phyloP scores from a whole-genome alignment of 1,140 invertebrate genomes.

The Yoshiicerus persimilis region DNA sequence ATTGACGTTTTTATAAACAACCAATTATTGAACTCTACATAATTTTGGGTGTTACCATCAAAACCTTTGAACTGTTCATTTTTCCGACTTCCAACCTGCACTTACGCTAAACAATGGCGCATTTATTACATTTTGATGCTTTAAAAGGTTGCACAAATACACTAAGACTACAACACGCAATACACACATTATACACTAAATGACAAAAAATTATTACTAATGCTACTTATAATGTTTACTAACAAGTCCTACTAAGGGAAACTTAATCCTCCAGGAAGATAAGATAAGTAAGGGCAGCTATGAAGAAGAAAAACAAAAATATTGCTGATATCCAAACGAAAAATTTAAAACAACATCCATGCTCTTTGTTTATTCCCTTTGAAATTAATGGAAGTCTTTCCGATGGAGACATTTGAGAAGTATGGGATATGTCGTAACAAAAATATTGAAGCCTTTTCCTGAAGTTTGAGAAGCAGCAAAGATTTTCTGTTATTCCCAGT shows the following conservation, averaged over 20 bases:
- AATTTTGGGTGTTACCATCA: too few relatives aligned
- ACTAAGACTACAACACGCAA: too few relatives aligned
- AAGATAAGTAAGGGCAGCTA: neutral
- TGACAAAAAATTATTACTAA: neutral
- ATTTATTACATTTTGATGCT: too few relatives aligned
- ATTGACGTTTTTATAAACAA: too few relatives aligned
- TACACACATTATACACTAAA: neutral
- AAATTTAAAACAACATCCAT: neutral
- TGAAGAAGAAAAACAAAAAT: neutral
- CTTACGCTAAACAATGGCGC: too few relatives aligned
- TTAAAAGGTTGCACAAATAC: too few relatives aligned
- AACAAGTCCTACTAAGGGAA: neutral
- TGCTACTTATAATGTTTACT: neutral
- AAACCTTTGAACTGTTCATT: too few relatives aligned
- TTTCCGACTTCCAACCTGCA: too few relatives aligned
- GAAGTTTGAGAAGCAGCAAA: neutral
- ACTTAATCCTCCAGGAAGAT: neutral
- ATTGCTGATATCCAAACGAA: neutral
- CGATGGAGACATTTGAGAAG: neutral
- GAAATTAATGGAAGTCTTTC: neutral
- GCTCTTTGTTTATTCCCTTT: neutral
- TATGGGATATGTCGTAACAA: neutral
- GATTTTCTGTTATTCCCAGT: neutral
- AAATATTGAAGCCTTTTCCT: neutral
- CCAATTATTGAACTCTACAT: too few relatives aligned